Evolutionary conservation across 2,888 invertebrate species (phyloP).

Genomic region (Drosophila fungiperda): DNA sequence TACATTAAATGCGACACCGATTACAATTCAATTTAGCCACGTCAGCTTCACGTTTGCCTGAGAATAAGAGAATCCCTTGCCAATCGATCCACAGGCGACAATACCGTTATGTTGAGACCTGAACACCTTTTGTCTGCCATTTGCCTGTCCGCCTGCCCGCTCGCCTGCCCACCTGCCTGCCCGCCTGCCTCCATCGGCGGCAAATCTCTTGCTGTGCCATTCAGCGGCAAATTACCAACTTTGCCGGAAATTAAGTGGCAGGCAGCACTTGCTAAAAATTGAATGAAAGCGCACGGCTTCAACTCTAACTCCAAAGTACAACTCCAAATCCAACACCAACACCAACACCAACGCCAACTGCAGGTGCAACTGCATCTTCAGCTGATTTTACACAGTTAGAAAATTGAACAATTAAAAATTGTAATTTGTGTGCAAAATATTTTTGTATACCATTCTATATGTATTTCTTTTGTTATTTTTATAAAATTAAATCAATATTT

Average conservation of each 20-base stretch:
- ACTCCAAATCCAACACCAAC: slow-evolving; percentile 23
- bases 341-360: slow-evolving; percentile 21
- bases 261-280: slow-evolving; percentile 57
- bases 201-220: slow-evolving; percentile 27
- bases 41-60: slow-evolving; percentile 52
- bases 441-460: not conserved
- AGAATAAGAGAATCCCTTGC: slow-evolving; percentile 44
- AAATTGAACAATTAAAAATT: not conserved
- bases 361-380: not conserved
- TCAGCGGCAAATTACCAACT: slow-evolving; percentile 70
- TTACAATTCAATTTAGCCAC: slow-evolving; percentile 74
- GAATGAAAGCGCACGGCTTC: slow-evolving; percentile 49
- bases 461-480: not conserved
- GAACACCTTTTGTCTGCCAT: slow-evolving; percentile 5
- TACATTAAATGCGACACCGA: slow-evolving; percentile 21
- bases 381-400: slow-evolving; percentile 4
- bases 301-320: slow-evolving; percentile 21
- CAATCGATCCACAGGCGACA: slow-evolving; percentile 36
- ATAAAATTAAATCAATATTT: no score
- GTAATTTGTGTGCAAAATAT: not conserved
- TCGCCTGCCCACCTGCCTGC: no score
- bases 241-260: slow-evolving; percentile 75
- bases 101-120: slow-evolving; percentile 19
- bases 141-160: not conserved
- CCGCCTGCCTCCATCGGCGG: not conserved